phyloP scores from a whole-genome alignment of 2,888 invertebrate species.

The Eudasyphora cyanicolor region DNA sequence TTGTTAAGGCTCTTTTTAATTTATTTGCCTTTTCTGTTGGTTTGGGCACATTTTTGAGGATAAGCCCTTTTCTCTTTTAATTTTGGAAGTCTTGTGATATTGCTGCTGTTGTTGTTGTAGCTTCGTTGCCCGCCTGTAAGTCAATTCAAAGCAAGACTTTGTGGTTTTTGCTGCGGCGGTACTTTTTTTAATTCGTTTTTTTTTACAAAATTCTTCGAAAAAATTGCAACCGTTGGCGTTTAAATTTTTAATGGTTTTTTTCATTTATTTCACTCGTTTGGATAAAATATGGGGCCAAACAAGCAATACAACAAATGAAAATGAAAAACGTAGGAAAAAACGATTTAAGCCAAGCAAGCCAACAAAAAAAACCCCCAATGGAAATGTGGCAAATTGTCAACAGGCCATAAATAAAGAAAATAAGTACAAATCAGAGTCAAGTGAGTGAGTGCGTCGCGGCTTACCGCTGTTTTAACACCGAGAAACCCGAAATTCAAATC shows the following conservation, averaged over 20 bases:
- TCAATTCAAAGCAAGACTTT: neutral
- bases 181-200: constrained; percentile 32
- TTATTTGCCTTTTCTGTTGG: neutral
- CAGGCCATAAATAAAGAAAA: constrained; percentile 12
- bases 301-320: neutral
- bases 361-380: neutral
- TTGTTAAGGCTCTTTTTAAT: neutral
- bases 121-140: neutral
- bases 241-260: constrained; percentile 47
- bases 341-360: neutral
- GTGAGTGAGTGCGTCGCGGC: too few species aligned
- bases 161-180: neutral
- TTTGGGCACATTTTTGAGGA: neutral
- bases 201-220: constrained; percentile 25
- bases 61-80: constrained; percentile 13
- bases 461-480: neutral
- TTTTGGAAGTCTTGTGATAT: too few species aligned
- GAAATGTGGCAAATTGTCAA: constrained; percentile 10
- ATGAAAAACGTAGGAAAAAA: neutral
- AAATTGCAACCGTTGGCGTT: constrained; percentile 42
- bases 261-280: constrained; percentile 15
- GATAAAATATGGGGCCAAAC: constrained; percentile 9
- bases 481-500: neutral
- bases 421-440: neutral
- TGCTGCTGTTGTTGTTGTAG: too few species aligned